Conservation (phyloP, 2,113 vertebrate genomes). For the Ptilonorhynchus violaceus region DNA sequence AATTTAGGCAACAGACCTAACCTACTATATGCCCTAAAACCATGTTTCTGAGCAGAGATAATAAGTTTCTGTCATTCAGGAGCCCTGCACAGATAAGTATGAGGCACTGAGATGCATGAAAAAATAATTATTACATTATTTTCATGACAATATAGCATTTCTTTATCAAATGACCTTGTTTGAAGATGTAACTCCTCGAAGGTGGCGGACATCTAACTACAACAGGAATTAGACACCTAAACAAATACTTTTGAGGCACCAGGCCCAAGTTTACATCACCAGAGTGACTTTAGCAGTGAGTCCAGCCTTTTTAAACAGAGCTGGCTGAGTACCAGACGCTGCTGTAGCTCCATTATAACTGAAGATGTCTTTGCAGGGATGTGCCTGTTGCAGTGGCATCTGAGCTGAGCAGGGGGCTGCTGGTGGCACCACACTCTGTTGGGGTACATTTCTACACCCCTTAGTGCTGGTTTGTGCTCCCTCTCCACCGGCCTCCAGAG, state of each 20-base stretch:
- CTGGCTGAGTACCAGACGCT: neutral
- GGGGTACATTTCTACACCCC: neutral
- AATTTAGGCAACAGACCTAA: neutral
- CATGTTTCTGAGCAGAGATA: neutral
- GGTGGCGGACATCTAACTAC: neutral
- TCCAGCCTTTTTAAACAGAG: neutral
- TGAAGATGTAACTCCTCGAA: neutral
- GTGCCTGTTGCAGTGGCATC: neutral
- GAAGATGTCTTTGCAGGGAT: neutral
- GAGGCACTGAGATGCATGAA: neutral
- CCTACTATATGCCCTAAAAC: neutral
- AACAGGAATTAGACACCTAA: neutral
- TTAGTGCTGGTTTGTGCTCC: neutral
- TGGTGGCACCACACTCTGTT: neutral
- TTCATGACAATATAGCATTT: neutral
- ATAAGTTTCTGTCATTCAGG: neutral
- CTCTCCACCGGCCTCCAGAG: neutral
- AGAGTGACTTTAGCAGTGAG: neutral
- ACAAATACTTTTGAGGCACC: neutral
- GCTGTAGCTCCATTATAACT: neutral
- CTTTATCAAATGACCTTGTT: rapidly evolving
- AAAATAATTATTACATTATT: neutral
- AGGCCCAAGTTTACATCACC: neutral
- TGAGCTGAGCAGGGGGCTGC: neutral
- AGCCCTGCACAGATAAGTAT: neutral